Percentiles rank a stretch among this genome's conserved stretches.
phyloP scores from a whole-genome alignment of 2,113 vertebrate genomes.

The Tapirus terrestris region DNA sequence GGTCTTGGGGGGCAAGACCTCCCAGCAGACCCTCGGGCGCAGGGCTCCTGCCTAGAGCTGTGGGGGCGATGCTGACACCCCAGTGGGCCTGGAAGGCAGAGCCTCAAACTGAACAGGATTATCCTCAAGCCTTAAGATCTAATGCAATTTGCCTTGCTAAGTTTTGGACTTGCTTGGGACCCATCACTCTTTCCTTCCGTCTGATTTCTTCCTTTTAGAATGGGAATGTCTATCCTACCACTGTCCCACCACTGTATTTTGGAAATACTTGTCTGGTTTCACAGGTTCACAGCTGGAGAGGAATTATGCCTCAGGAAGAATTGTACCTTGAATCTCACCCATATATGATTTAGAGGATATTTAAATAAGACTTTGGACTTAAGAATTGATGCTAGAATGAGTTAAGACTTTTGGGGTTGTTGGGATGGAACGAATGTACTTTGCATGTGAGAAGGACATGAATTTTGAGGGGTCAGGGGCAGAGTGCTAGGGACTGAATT shows the following conservation, averaged over 20 bases:
- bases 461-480: not conserved
- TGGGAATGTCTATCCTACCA: not conserved
- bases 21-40: not conserved
- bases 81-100: not conserved
- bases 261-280: not conserved
- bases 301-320: not conserved
- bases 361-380: not conserved
- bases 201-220: not conserved
- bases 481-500: not conserved
- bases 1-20: too few relatives aligned
- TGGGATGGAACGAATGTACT: not conserved
- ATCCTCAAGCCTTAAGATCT: not conserved
- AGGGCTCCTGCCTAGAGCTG: not conserved
- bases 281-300: not conserved
- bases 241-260: not conserved
- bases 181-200: not conserved
- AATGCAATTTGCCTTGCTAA: not conserved
- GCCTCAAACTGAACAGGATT: not conserved
- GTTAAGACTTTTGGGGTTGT: not conserved
- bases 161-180: not conserved
- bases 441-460: not conserved
- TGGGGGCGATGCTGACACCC: not conserved
- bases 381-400: not conserved
- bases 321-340: not conserved
- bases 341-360: not conserved